Percentiles rank a stretch among this genome's conserved stretches.
phyloP scores from a whole-genome alignment of 2,888 invertebrate species.

The Diaperis boleti region DNA sequence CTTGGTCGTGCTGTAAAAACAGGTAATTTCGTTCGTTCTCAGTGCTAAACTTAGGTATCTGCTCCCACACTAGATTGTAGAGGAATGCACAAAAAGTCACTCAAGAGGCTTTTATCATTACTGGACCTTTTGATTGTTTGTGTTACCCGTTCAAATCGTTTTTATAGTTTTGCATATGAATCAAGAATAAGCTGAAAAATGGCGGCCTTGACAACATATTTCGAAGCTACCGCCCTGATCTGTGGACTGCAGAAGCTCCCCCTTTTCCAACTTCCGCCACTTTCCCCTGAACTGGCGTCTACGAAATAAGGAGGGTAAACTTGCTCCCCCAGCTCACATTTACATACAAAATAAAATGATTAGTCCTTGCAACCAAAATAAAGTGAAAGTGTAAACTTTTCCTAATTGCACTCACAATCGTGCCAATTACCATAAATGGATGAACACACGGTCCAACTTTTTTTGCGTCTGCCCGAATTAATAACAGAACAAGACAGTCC shows the following conservation, averaged over 20 bases:
- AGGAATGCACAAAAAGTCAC: too few species aligned
- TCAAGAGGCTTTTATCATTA: too few species aligned
- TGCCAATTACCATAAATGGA: conserved; percentile 13
- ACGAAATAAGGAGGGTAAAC: neutral
- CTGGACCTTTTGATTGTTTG: too few species aligned
- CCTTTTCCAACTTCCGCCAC: too few species aligned
- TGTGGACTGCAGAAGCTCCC: too few species aligned
- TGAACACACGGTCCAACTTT: neutral
- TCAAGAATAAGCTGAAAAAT: too few species aligned
- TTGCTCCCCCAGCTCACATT: neutral
- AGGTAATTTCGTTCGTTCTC: conserved; percentile 26
- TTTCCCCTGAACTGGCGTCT: too few species aligned
- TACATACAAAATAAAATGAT: neutral
- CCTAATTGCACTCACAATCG: conserved; percentile 12
- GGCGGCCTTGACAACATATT: too few species aligned
- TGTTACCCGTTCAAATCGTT: too few species aligned
- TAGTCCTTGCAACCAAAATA: neutral
- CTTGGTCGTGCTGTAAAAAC: conserved; percentile 12
- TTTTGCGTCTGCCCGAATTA: conserved; percentile 16
- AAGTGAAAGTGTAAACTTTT: conserved; percentile 12
- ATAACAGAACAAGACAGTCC: too few species aligned
- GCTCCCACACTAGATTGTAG: conserved; percentile 13
- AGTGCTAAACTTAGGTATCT: conserved; percentile 19
- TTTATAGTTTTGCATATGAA: too few species aligned
- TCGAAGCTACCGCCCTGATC: too few species aligned